Evolutionary conservation across 2,888 invertebrate genomes (phyloP).

Genomic region (Papilio demoleus): DNA sequence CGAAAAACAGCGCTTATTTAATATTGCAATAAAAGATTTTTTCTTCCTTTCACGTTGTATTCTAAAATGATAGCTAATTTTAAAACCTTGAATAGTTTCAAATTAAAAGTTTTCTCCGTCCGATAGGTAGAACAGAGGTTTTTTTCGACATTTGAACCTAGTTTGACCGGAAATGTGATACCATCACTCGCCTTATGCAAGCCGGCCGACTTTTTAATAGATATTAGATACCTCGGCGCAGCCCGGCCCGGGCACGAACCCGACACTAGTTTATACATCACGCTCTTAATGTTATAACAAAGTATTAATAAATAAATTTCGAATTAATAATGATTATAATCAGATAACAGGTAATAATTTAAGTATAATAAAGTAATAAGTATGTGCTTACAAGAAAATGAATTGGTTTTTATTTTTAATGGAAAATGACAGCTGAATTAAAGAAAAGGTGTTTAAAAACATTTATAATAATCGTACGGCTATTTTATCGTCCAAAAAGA

Average conservation of each 20-base stretch:
- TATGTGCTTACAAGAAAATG: neutral
- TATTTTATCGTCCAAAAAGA: too few species aligned
- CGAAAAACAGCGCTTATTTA: too few species aligned
- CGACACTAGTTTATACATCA: conserved; percentile 22
- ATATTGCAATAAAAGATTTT: too few species aligned
- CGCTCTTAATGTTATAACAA: conserved; percentile 18
- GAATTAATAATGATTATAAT: conserved; percentile 3
- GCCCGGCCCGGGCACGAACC: conserved; percentile 11
- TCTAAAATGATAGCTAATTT: neutral
- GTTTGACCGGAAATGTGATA: conserved; percentile 77
- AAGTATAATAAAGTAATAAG: too few species aligned
- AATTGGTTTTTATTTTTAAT: neutral
- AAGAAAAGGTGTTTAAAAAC: too few species aligned
- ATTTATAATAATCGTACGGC: too few species aligned
- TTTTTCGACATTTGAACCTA: conserved; percentile 68
- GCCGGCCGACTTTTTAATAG: conserved; percentile 60
- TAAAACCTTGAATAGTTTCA: neutral
- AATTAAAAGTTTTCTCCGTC: neutral
- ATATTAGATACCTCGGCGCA: conserved; percentile 40
- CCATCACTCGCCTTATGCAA: conserved; percentile 67
- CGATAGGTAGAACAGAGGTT: conserved; percentile 63
- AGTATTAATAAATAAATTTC: neutral
- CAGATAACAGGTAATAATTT: neutral
- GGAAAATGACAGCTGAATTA: neutral
- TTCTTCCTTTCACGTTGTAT: too few species aligned